Conservation (phyloP, 2,888 invertebrate species). For the Drosophila rubida region DNA sequence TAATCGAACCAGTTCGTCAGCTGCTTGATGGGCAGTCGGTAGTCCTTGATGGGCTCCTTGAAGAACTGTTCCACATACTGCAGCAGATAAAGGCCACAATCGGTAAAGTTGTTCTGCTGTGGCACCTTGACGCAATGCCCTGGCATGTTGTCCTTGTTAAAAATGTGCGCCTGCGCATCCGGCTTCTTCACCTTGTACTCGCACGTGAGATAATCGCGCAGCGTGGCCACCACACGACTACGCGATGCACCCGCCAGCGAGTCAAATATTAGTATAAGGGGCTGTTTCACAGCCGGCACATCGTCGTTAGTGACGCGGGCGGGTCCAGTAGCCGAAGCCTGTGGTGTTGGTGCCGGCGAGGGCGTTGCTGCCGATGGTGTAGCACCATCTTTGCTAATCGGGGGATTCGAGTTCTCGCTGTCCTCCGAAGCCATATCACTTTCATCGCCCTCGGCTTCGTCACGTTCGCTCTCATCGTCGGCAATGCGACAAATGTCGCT, state of each 20-base stretch:
- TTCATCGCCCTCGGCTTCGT: slow-evolving; percentile 93
- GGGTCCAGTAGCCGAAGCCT: slow-evolving; percentile 16
- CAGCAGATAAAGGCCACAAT: slow-evolving; percentile 97
- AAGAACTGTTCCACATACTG: slow-evolving; percentile 99
- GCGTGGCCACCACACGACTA: slow-evolving; percentile 93
- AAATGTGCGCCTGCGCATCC: slow-evolving; percentile 86
- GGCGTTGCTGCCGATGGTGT: slow-evolving; percentile 12
- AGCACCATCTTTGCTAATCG: slow-evolving; percentile 50
- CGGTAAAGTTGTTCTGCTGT: slow-evolving; percentile 98
- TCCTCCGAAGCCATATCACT: slow-evolving; percentile 88
- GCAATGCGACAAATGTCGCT: slow-evolving; percentile 86
- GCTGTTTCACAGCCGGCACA: slow-evolving; percentile 84
- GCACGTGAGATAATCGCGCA: slow-evolving; percentile 95
- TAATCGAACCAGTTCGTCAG: slow-evolving; percentile 95
- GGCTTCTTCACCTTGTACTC: slow-evolving; percentile 90
- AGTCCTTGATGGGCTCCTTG: slow-evolving; percentile 93
- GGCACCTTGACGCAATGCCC: slow-evolving; percentile 96
- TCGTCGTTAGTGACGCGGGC: slow-evolving; percentile 41
- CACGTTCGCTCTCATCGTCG: slow-evolving; percentile 90
- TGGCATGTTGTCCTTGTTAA: slow-evolving; percentile 93
- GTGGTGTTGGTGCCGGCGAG: slow-evolving; percentile 23
- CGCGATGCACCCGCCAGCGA: slow-evolving; percentile 94
- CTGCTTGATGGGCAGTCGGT: slow-evolving; percentile 92
- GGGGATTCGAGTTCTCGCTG: slow-evolving; percentile 77
- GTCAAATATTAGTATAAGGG: slow-evolving; percentile 97